Evolutionary conservation across 1,140 invertebrate species (phyloP).

Genomic region (Drosophila ogumai): DNA sequence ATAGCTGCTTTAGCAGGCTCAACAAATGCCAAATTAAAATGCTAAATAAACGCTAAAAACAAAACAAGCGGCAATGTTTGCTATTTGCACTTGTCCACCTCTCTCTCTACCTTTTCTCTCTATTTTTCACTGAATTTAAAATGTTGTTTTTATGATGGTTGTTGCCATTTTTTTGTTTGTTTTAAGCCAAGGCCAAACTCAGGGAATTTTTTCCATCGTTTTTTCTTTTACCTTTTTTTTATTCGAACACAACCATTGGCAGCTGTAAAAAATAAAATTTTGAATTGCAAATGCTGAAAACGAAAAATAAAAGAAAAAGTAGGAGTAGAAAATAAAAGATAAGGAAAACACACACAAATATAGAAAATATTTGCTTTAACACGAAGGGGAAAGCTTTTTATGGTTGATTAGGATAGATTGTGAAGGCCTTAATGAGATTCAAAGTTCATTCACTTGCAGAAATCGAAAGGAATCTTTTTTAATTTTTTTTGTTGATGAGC

Average conservation of each 20-base stretch:
- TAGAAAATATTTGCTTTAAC: slow-evolving; percentile 28
- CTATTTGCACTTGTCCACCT: slow-evolving; percentile 28
- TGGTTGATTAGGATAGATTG: slow-evolving; percentile 34
- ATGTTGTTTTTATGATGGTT: slow-evolving; percentile 18
- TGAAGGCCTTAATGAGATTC: slow-evolving; percentile 10
- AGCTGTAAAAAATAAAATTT: slow-evolving; percentile 34
- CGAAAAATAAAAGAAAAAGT: slow-evolving; percentile 11
- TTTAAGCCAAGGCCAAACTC: slow-evolving; percentile 52
- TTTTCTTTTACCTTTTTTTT: slow-evolving; percentile 11
- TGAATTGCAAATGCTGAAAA: slow-evolving; percentile 33
- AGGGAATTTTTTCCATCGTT: slow-evolving; percentile 35
- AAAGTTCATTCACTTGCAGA: slow-evolving; percentile 46
- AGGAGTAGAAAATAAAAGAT: slow-evolving; percentile 6
- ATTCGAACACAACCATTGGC: slow-evolving; percentile 3
- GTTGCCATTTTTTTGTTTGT: slow-evolving; percentile 32
- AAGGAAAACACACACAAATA: slow-evolving; percentile 15
- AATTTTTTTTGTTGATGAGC: background rate
- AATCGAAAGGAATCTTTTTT: slow-evolving; percentile 29
- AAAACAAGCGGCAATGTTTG: slow-evolving; percentile 55
- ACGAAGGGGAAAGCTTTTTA: slow-evolving; percentile 37
- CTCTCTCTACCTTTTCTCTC: slow-evolving; percentile 1
- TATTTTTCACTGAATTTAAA: slow-evolving; percentile 11
- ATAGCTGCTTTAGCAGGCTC: slow-evolving; percentile 19
- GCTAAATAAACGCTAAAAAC: slow-evolving; percentile 60
- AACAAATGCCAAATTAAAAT: slow-evolving; percentile 63